Percentiles rank a stretch among this genome's conserved stretches.
phyloP scores from a whole-genome alignment of 2,113 vertebrate species.

The Mobula birostris region DNA sequence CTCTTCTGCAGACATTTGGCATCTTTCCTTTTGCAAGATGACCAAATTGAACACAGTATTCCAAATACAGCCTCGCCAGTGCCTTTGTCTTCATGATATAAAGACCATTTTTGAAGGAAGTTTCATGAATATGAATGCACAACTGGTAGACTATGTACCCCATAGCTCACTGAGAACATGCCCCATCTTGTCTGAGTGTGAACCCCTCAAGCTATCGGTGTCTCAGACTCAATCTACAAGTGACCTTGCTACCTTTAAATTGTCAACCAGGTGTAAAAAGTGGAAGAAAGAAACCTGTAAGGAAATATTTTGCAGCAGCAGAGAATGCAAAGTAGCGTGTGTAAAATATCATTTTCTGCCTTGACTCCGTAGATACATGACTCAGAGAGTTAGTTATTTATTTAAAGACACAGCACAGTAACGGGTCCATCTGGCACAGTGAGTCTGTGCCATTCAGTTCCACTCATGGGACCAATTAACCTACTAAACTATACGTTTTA shows the following conservation, averaged over 20 bases:
- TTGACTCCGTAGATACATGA: neutral
- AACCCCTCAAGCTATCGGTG: neutral
- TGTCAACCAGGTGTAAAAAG: neutral
- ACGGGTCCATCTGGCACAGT: too few relatives aligned
- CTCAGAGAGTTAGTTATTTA: neutral
- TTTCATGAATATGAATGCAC: neutral
- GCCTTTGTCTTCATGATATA: neutral
- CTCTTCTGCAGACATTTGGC: too few relatives aligned
- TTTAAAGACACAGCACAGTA: too few relatives aligned
- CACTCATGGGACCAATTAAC: too few relatives aligned
- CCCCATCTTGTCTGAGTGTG: neutral
- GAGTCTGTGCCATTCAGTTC: too few relatives aligned
- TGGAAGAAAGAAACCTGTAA: neutral
- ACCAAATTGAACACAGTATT: too few relatives aligned
- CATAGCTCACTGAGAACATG: neutral
- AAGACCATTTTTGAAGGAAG: neutral
- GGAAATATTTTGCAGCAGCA: neutral
- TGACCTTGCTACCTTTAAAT: neutral
- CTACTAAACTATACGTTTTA: too few relatives aligned
- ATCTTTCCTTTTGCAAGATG: too few relatives aligned
- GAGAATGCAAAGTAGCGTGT: neutral
- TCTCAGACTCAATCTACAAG: neutral
- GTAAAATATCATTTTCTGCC: too few relatives aligned
- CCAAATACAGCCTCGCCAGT: too few relatives aligned
- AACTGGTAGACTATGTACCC: neutral